phyloP scores from a whole-genome alignment of 2,888 invertebrate genomes.

The Taphrorychus bicolor region DNA sequence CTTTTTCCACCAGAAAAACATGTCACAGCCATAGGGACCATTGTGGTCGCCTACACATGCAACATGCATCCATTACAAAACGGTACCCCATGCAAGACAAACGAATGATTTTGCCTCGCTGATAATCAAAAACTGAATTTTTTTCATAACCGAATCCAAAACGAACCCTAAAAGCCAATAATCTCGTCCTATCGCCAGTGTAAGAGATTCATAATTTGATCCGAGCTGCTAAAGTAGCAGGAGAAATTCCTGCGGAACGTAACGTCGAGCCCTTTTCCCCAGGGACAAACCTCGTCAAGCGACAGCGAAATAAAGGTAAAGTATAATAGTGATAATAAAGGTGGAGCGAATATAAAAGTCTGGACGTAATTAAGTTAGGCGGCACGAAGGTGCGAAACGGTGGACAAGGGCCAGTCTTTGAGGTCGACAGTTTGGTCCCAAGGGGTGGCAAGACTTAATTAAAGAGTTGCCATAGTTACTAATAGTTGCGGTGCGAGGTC shows the following conservation, averaged over 20 bases:
- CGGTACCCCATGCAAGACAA: too few species aligned
- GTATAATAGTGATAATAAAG: slow-evolving; percentile 54
- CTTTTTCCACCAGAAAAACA: too few species aligned
- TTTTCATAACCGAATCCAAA: neutral
- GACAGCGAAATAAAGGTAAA: slow-evolving; percentile 45
- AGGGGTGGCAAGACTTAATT: slow-evolving; percentile 52
- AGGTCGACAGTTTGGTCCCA: slow-evolving; percentile 50
- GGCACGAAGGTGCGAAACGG: slow-evolving; percentile 48
- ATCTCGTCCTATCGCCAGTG: neutral
- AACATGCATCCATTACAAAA: too few species aligned
- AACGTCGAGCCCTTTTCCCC: slow-evolving; percentile 18
- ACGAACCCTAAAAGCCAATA: slow-evolving; percentile 1
- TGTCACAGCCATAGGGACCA: too few species aligned
- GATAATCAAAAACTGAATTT: too few species aligned
- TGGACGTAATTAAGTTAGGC: slow-evolving; percentile 49
- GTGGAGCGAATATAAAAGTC: slow-evolving; percentile 47
- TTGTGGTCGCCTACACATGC: too few species aligned
- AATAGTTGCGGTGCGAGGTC: slow-evolving; percentile 48
- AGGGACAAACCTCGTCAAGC: slow-evolving; percentile 17
- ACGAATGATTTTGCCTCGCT: too few species aligned
- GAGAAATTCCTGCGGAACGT: slow-evolving; percentile 8
- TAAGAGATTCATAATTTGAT: slow-evolving; percentile 13
- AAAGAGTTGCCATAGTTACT: slow-evolving; percentile 56
- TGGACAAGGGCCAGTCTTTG: slow-evolving; percentile 49
- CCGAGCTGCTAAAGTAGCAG: slow-evolving; percentile 11